phyloP scores from a whole-genome alignment of 2,113 vertebrate genomes.

The Neolamprologus devosi region DNA sequence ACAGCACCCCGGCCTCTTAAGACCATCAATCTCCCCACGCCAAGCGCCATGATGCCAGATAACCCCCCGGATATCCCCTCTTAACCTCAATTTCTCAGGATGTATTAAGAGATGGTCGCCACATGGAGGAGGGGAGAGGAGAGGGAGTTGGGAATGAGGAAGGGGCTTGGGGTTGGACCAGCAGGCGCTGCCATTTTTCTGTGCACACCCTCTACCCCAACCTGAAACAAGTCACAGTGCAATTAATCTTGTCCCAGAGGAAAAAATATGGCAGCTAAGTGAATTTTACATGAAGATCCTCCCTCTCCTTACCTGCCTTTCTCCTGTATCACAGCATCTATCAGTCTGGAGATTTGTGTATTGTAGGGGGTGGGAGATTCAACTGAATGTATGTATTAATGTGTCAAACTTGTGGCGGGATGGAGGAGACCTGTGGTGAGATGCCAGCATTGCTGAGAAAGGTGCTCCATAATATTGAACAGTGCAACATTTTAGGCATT shows the following conservation, averaged over 20 bases:
- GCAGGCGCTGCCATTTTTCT: conserved; percentile 21
- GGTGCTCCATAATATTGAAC: not conserved
- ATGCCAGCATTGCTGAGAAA: not conserved
- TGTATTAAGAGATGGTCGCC: conserved; percentile 75
- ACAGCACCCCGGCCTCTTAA: conserved; percentile 68
- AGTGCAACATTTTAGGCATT: not conserved
- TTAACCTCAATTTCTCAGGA: conserved; percentile 82
- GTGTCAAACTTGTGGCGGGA: not conserved
- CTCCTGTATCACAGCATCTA: conserved; percentile 39
- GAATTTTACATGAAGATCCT: conserved; percentile 78
- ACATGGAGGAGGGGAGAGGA: conserved; percentile 28
- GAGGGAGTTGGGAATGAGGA: conserved; percentile 28
- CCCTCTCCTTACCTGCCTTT: conserved; percentile 41
- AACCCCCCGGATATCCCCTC: conserved; percentile 81
- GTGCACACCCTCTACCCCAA: conserved; percentile 52
- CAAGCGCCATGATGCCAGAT: conserved; percentile 67
- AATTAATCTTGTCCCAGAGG: conserved; percentile 74
- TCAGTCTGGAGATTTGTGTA: not conserved
- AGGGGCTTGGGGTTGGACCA: conserved; percentile 39
- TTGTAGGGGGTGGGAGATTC: conserved; percentile 13
- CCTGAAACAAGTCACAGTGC: conserved; percentile 72
- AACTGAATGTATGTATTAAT: not conserved
- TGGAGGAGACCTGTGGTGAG: not conserved
- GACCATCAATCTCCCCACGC: conserved; percentile 76
- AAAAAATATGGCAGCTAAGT: conserved; percentile 76